Base-by-base conservation (phyloP, 2,113 vertebrate genomes). In the Scomber scombrus region DNA sequence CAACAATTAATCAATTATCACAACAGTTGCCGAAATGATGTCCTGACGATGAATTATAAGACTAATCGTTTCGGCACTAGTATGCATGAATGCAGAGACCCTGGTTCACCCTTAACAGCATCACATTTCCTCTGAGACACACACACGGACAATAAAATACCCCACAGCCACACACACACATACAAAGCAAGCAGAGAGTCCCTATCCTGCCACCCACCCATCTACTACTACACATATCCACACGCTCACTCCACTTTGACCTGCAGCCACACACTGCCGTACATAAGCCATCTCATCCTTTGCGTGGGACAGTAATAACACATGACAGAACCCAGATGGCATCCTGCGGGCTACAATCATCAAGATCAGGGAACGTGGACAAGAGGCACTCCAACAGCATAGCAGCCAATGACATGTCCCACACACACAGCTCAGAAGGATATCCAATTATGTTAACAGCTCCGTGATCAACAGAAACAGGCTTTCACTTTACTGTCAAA, bases 291-390 rank as follows among this genome's bases (percentile, higher is more conserved):
- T 81, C 65, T 43, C 69, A 73, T 61, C 74, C 71, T 73, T 85
- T 58, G 77, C 29, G n/a, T 74, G 71, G 71, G 60, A 71, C 76
- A 68, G 82, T 92, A 82, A 93, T 67, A 80, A 75, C 80, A 90
- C 81, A 82, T 90, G 91, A 93, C 90, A 91, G 89, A 86, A 78
- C 74, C 76, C 90, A 94, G 91, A 92, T 93, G 90, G 89, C 81
- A 52, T 63, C 90, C 89, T 88, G 65, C 50, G 80, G 92, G 91
- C 84, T 75, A 82, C 82, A 71, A 71, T 81, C 78, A 73, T 82
- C 78, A 90, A 75, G 75, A 82, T 72, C 68, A 73, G 68, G 69
- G 57, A 65, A 80, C 81, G 45, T 13, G 70, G 50, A 77, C 8
- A 26, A 84, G 79, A 75, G 72, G 68, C 60, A 61, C 31, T 71